A percentile compares a stretch with the other conserved stretches of the same genome.
Conservation (phyloP, 2,113 vertebrate species). For the Eonycteris spelaea region DNA sequence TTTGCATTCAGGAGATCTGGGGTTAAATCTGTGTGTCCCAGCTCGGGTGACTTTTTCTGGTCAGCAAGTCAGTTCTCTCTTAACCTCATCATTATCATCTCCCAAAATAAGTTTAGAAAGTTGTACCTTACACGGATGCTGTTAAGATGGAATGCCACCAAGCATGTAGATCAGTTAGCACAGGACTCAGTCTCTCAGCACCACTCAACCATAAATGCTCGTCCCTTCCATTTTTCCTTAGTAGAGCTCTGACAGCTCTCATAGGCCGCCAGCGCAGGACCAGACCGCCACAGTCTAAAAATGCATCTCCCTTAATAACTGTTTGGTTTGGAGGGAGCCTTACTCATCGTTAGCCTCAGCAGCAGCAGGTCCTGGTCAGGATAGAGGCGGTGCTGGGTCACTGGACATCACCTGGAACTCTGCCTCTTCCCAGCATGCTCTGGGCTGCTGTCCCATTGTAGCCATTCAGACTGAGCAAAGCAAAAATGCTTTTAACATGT, state of each 20-base stretch:
- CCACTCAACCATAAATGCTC: background rate
- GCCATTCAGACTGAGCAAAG: constrained; percentile 24
- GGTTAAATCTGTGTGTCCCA: background rate
- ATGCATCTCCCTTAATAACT: background rate
- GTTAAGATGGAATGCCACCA: background rate
- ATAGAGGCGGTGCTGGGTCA: background rate
- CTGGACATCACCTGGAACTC: background rate
- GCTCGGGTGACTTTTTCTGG: background rate
- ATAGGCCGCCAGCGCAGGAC: background rate
- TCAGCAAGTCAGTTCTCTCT: background rate
- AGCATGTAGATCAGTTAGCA: background rate
- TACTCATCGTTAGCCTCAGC: constrained; percentile 10
- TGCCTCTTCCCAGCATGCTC: constrained; percentile 32
- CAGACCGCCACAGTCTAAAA: constrained; percentile 29
- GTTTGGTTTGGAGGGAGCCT: constrained; percentile 45
- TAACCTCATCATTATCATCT: background rate
- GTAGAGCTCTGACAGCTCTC: background rate
- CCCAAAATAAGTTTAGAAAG: background rate
- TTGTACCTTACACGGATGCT: background rate
- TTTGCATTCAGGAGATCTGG: background rate
- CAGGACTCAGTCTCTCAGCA: background rate
- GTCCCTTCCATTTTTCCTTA: background rate
- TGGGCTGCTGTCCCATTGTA: background rate
- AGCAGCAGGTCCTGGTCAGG: constrained; percentile 12
- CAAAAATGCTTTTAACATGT: background rate